Percentiles rank a stretch among this genome's conserved stretches.
Evolutionary conservation across 2,797 vertebrate species (phyloP).

Genomic region (Momotus momota): DNA sequence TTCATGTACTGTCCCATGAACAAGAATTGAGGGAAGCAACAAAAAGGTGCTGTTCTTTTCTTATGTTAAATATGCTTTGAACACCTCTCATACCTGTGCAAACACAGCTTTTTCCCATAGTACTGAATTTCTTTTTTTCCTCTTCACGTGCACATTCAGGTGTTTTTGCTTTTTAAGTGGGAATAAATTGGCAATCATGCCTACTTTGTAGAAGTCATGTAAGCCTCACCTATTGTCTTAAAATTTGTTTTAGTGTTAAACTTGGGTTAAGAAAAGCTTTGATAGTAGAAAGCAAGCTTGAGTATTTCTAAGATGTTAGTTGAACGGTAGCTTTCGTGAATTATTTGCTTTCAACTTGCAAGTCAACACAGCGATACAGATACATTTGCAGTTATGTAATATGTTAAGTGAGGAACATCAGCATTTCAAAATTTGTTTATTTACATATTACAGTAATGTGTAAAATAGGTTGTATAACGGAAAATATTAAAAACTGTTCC

Average conservation of each 20-base stretch:
- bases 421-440: not conserved
- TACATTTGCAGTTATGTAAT: not conserved
- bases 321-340: not conserved
- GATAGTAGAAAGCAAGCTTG: not conserved
- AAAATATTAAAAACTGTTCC: not conserved
- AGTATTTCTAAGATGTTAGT: not conserved
- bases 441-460: not conserved
- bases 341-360: not conserved
- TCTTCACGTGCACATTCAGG: not conserved
- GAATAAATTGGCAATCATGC: not conserved
- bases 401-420: not conserved
- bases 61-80: not conserved
- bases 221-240: not conserved
- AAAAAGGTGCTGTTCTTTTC: not conserved
- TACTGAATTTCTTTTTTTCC: not conserved
- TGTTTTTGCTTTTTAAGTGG: not conserved
- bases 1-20: not conserved
- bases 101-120: not conserved
- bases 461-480: not conserved
- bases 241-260: not conserved
- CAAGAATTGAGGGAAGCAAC: not conserved
- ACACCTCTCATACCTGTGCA: not conserved
- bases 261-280: not conserved
- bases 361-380: not conserved
- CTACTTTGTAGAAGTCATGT: not conserved